Base-by-base conservation (phyloP, 1,140 invertebrate species). In the Aphelenchoides avenae region DNA sequence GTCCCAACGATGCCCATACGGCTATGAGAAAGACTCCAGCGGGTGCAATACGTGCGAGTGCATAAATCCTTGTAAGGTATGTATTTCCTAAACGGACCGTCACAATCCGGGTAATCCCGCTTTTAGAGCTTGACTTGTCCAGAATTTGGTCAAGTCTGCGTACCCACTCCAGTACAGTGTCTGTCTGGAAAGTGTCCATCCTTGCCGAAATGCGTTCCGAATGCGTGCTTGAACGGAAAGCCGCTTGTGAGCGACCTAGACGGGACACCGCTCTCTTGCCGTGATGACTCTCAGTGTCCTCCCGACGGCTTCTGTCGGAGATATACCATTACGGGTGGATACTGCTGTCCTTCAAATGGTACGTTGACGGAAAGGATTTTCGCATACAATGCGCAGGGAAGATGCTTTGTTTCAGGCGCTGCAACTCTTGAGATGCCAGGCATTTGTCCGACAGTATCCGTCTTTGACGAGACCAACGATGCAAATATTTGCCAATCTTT, bases 31-130 rank as follows among this genome's bases (percentile, higher is more conserved):
- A 52, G 70, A 71, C 47, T 34, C 34, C 30, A 61, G 50, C 31
- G 70, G 69, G 4, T 71, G 69, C 46, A 33, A 56, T 24, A 66
- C 61, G 2, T 71, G 69, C 46, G 69, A 71, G 49, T 71, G 69
- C 36, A 37, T 33, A 27, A 68, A 66, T 42, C 66, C 67, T 22
- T 71, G 69, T 44, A 40, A 70, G n/a, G 65, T 64, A 57, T 27
- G 15, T 26, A 15, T n/a, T 53, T 2, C 1, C 1, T 55, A 2
- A 11, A 13, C n/a, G 15, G 13, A 4, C 33, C 31, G 11, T 11
- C 5, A 29, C 22, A 29, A 61, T 7, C 9, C 5, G 11, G 15
- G 6, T 63, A 49, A 7, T 7, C 40, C 51, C n/a, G 15, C 29
- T 11, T 44, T 44, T 44, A 11, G 34, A 36, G 13, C 34, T 36